Evolutionary conservation across 2,113 vertebrate species (phyloP).

Genomic region (rat (Rattus norvegicus)): DNA sequence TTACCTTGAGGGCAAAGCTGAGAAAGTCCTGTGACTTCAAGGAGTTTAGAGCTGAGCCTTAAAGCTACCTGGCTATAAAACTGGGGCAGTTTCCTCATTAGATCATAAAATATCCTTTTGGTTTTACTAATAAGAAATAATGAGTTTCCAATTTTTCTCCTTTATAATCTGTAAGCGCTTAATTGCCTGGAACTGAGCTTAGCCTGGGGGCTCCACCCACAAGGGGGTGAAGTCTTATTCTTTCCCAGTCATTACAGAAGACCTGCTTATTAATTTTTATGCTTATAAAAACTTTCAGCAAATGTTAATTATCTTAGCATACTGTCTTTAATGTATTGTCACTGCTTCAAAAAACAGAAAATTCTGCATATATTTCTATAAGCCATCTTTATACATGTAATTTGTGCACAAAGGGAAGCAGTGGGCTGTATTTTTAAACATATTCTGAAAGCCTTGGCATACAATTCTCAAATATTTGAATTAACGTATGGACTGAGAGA

Average conservation of each 20-base stretch:
- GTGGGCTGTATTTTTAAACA: neutral
- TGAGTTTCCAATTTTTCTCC: conserved; percentile 69
- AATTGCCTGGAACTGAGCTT: conserved; percentile 38
- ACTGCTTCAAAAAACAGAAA: neutral
- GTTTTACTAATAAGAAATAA: conserved; percentile 73
- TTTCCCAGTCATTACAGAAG: conserved; percentile 44
- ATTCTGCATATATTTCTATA: conserved; percentile 1
- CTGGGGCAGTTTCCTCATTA: neutral
- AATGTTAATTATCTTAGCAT: conserved; percentile 45
- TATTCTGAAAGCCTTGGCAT: neutral
- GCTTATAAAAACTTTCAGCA: conserved; percentile 11
- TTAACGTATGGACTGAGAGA: neutral
- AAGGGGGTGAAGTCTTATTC: neutral
- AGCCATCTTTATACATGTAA: neutral
- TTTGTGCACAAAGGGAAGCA: neutral
- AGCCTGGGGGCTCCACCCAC: neutral
- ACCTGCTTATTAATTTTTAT: conserved; percentile 21
- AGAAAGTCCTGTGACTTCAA: conserved; percentile 32
- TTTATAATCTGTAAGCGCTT: conserved; percentile 48
- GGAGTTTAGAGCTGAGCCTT: conserved; percentile 12
- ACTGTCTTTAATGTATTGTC: conserved; percentile 3
- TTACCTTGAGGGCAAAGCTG: conserved; percentile 20
- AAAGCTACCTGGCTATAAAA: neutral
- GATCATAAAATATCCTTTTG: conserved; percentile 57
- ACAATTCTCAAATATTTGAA: neutral